Conservation (phyloP, 2,797 vertebrate species). For the Crenuchus spilurus region DNA sequence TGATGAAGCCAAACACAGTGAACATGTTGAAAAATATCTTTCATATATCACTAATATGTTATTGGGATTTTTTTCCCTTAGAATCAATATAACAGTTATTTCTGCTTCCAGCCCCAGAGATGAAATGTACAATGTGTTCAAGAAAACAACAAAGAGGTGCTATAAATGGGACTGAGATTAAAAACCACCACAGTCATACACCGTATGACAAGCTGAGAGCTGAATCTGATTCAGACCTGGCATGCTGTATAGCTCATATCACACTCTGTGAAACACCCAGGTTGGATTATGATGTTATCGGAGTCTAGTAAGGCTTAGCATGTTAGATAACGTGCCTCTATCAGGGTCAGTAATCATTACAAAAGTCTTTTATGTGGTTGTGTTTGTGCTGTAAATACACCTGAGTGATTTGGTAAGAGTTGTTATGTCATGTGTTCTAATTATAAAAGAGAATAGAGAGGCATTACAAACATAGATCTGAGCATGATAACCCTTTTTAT, state of each 20-base stretch:
- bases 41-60: no score
- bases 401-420: background rate
- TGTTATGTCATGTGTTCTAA: background rate
- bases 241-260: background rate
- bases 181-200: background rate
- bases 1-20: no score
- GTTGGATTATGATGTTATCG: constrained; percentile 9
- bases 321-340: background rate
- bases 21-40: no score
- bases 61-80: no score
- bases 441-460: background rate
- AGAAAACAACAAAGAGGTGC: background rate
- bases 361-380: background rate
- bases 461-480: background rate
- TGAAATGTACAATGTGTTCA: background rate
- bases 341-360: background rate
- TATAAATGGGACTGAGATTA: background rate
- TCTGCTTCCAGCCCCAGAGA: background rate
- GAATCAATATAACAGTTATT: no score
- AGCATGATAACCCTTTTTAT: no score
- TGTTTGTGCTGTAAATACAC: background rate
- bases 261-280: background rate
- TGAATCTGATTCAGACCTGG: constrained; percentile 1
- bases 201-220: background rate
- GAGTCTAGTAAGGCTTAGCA: constrained; percentile 13